Evolutionary conservation across 2,113 vertebrate genomes (phyloP), one percentile per base, ranked within the genome.

Genomic region (Nerophis ophidion): DNA sequence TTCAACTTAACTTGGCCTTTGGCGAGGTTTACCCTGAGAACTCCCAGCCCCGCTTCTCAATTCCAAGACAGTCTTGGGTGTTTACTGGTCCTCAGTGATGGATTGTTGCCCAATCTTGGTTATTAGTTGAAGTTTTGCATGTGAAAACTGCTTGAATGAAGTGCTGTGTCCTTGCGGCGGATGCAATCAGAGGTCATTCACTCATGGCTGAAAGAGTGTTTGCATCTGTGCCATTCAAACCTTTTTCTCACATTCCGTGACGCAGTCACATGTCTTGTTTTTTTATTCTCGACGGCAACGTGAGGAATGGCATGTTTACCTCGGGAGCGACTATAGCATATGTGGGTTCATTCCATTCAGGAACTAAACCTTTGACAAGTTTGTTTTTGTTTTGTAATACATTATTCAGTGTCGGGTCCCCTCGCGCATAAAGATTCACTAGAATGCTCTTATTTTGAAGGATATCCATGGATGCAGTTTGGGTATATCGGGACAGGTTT

Each of bases 121-220:
- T 78, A 72, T 81, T 77, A 71, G 75, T 63, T 61, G n/a, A 64
- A 26, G 63, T 74, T 87, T 84, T 81, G 74, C 84, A 85, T 85
- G 77, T 83, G 72, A 86, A 86, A 76, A 78, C 46, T 72, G 5
- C 34, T 57, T 53, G 75, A 69, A 65, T 40, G 62, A 57, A 79
- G 60, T 68, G 64, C 35, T 60, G 26, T 38, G 17, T 64, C 59
- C 70, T 71, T 68, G 50, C 54, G 59, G 71, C 65, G 56, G 67
- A 57, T 67, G 66, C 70, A 62, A 76, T 77, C 72, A 74, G 65
- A 75, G 68, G 62, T 75, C 68, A 79, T 81, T 74, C 61, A 77
- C 60, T 65, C 60, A 50, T 19, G 33, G 45, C 72, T 65, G 46
- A 65, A 51, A 61, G 61, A 46, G 26, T 58, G 48, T 77, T 75